These are phyloP conservation scores for Oxyruncus cristatus DNA, from an alignment of 2,113 vertebrate species.

Conservation along the genomic window DNA sequence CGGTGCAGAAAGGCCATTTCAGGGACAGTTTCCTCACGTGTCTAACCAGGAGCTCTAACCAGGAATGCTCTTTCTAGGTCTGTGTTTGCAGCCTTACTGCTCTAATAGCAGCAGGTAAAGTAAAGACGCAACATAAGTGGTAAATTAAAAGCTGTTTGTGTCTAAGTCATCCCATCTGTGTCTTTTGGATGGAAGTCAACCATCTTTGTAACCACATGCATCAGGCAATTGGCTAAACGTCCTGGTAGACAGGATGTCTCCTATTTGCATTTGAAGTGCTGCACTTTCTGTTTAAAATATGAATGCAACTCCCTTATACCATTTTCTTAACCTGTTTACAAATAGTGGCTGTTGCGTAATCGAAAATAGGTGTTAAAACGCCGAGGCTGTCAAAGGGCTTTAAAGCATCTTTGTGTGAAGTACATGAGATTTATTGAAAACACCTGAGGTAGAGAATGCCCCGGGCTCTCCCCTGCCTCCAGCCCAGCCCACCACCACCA, in stretches of 20 bases:
- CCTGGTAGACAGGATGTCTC: constrained; percentile 78
- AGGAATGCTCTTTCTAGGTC: constrained; percentile 63
- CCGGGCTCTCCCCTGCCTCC: constrained; percentile 11
- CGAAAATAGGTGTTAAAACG: constrained; percentile 56
- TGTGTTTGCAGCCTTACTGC: constrained; percentile 38
- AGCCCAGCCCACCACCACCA: constrained; percentile 17
- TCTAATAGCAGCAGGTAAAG: constrained; percentile 71
- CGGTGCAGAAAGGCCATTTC: not conserved
- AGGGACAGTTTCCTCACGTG: not conserved
- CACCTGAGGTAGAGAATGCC: not conserved
- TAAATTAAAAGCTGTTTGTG: constrained; percentile 77
- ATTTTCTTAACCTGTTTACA: constrained; percentile 69
- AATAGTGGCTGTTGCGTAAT: constrained; percentile 45
- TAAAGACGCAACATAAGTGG: constrained; percentile 65
- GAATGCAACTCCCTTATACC: constrained; percentile 62
- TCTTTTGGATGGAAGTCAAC: constrained; percentile 75
- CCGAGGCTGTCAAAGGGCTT: constrained; percentile 46
- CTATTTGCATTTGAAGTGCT: constrained; percentile 76
- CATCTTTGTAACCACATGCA: constrained; percentile 74
- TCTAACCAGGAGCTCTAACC: constrained; percentile 20
- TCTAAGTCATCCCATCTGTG: constrained; percentile 81
- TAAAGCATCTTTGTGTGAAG: constrained; percentile 45
- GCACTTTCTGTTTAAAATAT: constrained; percentile 69
- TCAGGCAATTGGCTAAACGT: constrained; percentile 75
- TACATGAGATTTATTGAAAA: constrained; percentile 33